Evolutionary conservation across 2,113 vertebrate genomes (phyloP).

Genomic region (Emydura subglobosa): DNA sequence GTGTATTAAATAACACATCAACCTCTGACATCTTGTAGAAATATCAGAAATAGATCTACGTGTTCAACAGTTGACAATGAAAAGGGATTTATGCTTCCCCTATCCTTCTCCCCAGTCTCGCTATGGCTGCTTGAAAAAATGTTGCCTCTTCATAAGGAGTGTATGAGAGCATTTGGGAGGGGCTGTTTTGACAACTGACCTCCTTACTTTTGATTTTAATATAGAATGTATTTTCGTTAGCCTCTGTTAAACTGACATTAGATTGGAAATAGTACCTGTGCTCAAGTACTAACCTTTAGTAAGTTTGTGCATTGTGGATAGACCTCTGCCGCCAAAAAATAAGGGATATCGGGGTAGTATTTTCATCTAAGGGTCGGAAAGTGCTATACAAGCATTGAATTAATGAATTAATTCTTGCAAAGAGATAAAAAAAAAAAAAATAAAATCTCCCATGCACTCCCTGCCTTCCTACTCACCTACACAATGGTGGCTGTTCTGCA

Average conservation of each 20-base stretch:
- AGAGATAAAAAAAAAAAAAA: background rate
- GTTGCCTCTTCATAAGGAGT: no score
- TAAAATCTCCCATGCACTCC: background rate
- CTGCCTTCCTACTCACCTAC: background rate
- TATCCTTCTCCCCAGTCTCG: no score
- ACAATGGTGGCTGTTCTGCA: background rate
- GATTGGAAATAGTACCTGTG: no score
- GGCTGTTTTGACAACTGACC: background rate
- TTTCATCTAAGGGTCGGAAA: background rate
- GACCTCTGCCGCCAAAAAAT: background rate
- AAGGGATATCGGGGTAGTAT: background rate
- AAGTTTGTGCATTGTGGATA: background rate
- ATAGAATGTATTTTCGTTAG: no score
- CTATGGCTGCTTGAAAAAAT: background rate
- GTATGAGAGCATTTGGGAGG: background rate
- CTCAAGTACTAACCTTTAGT: background rate
- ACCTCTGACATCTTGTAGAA: background rate
- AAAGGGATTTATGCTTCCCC: background rate
- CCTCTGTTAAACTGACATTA: no score
- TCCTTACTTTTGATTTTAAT: background rate
- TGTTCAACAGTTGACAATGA: background rate
- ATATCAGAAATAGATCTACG: background rate
- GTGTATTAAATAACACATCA: background rate
- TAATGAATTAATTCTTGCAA: background rate
- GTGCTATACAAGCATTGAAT: background rate